Conservation (phyloP, 1,140 invertebrate genomes). For the Caenorhabditis brenneri region DNA sequence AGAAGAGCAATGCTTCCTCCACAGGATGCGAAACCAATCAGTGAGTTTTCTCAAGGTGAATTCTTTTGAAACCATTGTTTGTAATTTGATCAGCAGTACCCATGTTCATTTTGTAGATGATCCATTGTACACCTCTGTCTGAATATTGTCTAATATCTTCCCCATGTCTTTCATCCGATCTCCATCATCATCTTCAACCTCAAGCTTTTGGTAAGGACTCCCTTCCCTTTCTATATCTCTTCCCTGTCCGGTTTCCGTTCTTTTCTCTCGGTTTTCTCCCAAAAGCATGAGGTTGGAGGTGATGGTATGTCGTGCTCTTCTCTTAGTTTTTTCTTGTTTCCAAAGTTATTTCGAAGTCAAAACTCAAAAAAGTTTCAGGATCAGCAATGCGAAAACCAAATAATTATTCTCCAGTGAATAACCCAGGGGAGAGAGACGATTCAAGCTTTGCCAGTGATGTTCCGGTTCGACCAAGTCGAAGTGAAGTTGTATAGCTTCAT, state of each 20-base stretch:
- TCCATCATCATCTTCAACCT: slow-evolving; percentile 9
- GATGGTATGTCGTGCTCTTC: background rate
- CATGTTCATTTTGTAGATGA: background rate
- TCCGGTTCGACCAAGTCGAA: slow-evolving; percentile 45
- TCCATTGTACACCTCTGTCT: slow-evolving; percentile 27
- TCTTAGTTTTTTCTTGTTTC: background rate
- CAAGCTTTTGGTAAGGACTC: background rate
- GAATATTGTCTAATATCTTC: background rate
- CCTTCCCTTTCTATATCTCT: background rate
- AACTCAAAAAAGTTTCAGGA: slow-evolving; percentile 7
- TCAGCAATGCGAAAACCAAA: slow-evolving; percentile 44
- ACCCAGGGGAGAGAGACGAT: background rate
- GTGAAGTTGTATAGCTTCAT: slow-evolving; percentile 9
- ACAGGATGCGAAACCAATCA: slow-evolving; percentile 27
- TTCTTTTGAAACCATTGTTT: background rate
- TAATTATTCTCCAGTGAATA: slow-evolving; percentile 17
- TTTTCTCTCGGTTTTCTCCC: background rate
- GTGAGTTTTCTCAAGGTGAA: background rate
- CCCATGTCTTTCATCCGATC: background rate
- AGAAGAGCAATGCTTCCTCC: slow-evolving; percentile 23
- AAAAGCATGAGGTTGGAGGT: slow-evolving; percentile 40
- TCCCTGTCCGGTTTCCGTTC: background rate
- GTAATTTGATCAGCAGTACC: too few species aligned
- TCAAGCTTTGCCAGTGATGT: slow-evolving; percentile 44
- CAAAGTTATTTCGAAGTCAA: too few species aligned